phyloP scores from a whole-genome alignment of 2,888 invertebrate genomes.

The Taenaris catops region DNA sequence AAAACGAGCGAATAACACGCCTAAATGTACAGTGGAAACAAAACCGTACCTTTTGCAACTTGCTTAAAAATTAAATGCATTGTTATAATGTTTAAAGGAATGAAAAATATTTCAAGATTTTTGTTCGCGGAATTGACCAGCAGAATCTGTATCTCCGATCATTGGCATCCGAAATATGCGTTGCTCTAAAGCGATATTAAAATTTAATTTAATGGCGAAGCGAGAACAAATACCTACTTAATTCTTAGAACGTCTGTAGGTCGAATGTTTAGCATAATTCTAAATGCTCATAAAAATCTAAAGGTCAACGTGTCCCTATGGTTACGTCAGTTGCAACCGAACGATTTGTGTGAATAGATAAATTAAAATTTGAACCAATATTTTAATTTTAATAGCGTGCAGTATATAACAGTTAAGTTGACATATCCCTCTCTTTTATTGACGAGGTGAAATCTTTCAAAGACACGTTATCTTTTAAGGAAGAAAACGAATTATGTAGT shows the following conservation, averaged over 20 bases:
- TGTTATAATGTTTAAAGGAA: not conserved
- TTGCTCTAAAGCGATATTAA: conserved; percentile 15
- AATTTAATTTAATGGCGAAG: conserved; percentile 23
- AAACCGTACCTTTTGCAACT: not conserved
- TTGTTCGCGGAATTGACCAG: not conserved
- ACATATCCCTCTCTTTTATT: too few species aligned
- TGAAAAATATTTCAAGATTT: not conserved
- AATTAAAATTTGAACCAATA: too few species aligned
- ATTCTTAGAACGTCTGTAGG: conserved; percentile 41
- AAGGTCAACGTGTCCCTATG: conserved; percentile 33
- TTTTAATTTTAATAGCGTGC: too few species aligned
- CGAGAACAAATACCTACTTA: conserved; percentile 26
- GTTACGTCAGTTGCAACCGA: conserved; percentile 23
- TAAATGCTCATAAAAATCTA: conserved; percentile 32
- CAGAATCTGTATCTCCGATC: conserved; percentile 11
- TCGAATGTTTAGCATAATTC: conserved; percentile 35
- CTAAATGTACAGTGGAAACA: too few species aligned
- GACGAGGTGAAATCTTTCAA: too few species aligned
- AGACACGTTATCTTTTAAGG: too few species aligned
- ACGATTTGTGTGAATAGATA: too few species aligned
- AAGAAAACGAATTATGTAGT: too few species aligned
- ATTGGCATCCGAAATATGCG: conserved; percentile 16
- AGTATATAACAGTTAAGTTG: too few species aligned
- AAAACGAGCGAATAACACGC: too few species aligned
- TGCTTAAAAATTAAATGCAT: not conserved